Conservation (phyloP, 2,888 invertebrate genomes). For the Philopedon plagiatum region DNA sequence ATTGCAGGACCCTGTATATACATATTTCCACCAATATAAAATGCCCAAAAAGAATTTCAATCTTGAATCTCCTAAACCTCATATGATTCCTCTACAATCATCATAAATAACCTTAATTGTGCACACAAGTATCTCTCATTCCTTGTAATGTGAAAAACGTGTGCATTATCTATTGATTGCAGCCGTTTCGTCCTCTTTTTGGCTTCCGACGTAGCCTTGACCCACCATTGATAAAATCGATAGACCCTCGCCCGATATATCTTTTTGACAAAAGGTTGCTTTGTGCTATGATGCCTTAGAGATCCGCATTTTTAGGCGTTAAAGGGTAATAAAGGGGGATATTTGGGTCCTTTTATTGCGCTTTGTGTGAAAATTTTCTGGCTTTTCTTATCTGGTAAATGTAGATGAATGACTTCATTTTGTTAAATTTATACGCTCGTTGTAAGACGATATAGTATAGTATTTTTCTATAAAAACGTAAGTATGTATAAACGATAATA, state of each 20-base stretch:
- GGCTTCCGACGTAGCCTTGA: constrained; percentile 11
- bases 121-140: background rate
- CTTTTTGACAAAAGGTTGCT: constrained; percentile 9
- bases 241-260: background rate
- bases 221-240: constrained; percentile 25
- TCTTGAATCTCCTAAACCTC: background rate
- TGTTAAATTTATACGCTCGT: too few relatives aligned
- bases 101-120: constrained; percentile 10
- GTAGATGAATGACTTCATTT: too few relatives aligned
- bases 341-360: background rate
- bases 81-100: background rate
- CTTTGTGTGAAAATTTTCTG: background rate
- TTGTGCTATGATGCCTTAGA: background rate
- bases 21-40: background rate
- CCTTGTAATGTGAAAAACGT: constrained; percentile 10
- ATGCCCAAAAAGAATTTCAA: background rate
- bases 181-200: background rate
- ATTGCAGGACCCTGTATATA: too few relatives aligned
- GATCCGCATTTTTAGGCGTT: background rate
- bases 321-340: background rate
- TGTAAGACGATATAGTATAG: too few relatives aligned
- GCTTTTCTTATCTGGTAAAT: background rate
- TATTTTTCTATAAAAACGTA: too few relatives aligned
- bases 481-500: too few relatives aligned
- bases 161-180: constrained; percentile 15